Evolutionary conservation across 2,797 vertebrate species (phyloP).

Genomic region (Odontamblyopus rebecca): DNA sequence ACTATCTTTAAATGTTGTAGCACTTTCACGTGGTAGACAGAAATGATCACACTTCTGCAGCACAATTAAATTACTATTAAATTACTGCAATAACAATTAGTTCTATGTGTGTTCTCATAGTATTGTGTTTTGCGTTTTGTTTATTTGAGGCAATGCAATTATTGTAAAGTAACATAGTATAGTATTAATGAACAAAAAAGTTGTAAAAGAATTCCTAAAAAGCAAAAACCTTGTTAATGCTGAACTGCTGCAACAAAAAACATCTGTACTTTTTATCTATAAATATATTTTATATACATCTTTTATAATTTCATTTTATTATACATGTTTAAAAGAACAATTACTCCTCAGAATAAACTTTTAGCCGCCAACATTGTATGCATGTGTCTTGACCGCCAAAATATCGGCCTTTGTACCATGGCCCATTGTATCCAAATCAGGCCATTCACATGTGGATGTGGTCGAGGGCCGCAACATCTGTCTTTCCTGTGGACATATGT

Average conservation of each 20-base stretch:
- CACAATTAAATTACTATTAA: too few relatives aligned
- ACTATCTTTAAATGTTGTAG: neutral
- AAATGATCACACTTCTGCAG: neutral
- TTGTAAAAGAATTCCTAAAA: neutral
- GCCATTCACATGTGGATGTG: constrained; percentile 67
- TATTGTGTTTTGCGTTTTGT: too few relatives aligned
- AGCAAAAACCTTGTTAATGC: too few relatives aligned
- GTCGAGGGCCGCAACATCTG: constrained; percentile 69
- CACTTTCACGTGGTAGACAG: neutral
- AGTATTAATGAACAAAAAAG: neutral
- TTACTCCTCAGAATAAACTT: neutral
- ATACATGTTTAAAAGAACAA: neutral
- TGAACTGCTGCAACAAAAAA: neutral
- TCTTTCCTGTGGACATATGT: constrained; percentile 68
- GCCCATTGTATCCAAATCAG: constrained; percentile 65
- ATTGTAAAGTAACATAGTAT: too few relatives aligned
- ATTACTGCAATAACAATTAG: too few relatives aligned
- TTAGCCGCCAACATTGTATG: neutral
- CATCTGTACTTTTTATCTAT: neutral
- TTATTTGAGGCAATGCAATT: too few relatives aligned
- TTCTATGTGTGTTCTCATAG: too few relatives aligned
- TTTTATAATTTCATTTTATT: neutral
- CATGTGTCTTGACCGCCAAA: constrained; percentile 63
- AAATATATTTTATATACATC: neutral
- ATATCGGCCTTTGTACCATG: constrained; percentile 53